Evolutionary conservation across 2,113 vertebrate genomes (phyloP).

Genomic region (Vanacampus margaritifer): DNA sequence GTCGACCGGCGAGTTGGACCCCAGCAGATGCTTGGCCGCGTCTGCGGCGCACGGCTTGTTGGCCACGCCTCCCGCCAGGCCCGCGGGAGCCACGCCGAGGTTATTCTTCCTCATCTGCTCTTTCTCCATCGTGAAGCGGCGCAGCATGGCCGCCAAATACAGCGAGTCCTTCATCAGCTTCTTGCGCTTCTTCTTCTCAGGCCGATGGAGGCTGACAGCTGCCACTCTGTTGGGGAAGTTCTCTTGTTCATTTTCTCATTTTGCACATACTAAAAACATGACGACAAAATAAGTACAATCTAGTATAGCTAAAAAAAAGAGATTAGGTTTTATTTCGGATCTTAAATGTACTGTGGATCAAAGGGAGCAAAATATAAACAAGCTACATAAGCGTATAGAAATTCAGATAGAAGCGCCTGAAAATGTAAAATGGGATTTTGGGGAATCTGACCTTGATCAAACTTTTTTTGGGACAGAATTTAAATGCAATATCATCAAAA

Average conservation of each 20-base stretch:
- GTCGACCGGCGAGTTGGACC: constrained; percentile 63
- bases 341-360: too few relatives aligned
- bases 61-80: constrained; percentile 45
- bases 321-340: too few relatives aligned
- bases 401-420: too few relatives aligned
- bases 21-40: constrained; percentile 63
- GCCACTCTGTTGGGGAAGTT: constrained; percentile 72
- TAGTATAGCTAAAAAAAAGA: too few relatives aligned
- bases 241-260: neutral
- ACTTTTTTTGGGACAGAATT: too few relatives aligned
- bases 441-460: too few relatives aligned
- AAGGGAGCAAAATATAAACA: too few relatives aligned
- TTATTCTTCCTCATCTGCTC: constrained; percentile 85
- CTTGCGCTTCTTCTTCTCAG: constrained; percentile 96
- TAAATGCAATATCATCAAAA: neutral
- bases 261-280: neutral
- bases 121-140: constrained; percentile 93
- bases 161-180: constrained; percentile 92
- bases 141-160: constrained; percentile 90
- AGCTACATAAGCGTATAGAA: too few relatives aligned
- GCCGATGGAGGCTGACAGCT: constrained; percentile 85
- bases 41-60: constrained; percentile 59
- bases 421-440: too few relatives aligned
- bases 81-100: constrained; percentile 37
- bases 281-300: too few relatives aligned